Evolutionary conservation across 2,113 vertebrate species (phyloP).

Genomic region (Mionectes macconnelli): DNA sequence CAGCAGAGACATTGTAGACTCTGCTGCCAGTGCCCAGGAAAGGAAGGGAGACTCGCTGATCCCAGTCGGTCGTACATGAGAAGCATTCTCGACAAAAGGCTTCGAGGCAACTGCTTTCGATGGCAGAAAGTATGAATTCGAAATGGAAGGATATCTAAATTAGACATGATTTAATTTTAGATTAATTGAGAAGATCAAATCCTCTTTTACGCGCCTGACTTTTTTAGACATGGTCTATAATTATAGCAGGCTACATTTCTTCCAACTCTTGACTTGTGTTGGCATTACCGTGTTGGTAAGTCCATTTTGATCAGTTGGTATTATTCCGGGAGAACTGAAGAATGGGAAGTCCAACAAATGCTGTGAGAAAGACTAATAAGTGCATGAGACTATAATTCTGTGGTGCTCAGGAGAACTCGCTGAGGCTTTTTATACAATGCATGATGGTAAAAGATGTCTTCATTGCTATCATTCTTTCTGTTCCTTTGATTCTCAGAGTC

Average conservation of each 20-base stretch:
- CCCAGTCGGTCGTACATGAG: not conserved
- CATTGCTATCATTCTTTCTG: not conserved
- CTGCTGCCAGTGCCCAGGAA: not conserved
- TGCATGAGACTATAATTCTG: not conserved
- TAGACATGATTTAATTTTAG: not conserved
- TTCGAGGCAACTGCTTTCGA: not conserved
- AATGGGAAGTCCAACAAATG: not conserved
- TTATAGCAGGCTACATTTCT: not conserved
- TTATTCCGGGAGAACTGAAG: not conserved
- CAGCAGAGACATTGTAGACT: not conserved
- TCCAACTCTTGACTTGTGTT: not conserved
- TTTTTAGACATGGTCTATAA: not conserved
- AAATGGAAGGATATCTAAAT: not conserved
- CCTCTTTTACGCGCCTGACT: not conserved
- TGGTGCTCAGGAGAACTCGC: not conserved
- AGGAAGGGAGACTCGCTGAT: not conserved
- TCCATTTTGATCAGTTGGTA: not conserved
- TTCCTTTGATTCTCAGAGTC: conserved; percentile 14
- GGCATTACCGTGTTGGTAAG: not conserved
- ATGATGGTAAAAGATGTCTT: not conserved
- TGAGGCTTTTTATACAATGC: not conserved
- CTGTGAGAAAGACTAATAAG: not conserved
- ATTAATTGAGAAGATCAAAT: not conserved
- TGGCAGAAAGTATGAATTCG: not conserved
- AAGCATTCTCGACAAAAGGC: not conserved